phyloP scores from a whole-genome alignment of 2,797 vertebrate species.

The Gallinago solitaria region DNA sequence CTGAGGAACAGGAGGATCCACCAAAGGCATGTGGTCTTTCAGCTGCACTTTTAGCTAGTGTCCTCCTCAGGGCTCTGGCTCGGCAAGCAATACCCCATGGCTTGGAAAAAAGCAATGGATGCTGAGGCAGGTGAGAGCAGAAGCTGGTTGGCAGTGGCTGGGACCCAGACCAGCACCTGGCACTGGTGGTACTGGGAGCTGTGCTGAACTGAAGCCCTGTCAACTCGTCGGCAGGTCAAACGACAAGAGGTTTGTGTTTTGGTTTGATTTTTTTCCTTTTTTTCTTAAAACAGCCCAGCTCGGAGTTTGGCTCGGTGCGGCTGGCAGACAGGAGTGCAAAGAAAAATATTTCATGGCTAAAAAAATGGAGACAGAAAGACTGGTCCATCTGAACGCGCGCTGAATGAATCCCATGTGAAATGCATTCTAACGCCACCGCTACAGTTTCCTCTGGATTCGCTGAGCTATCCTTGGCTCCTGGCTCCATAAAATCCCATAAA shows the following conservation, averaged over 20 bases:
- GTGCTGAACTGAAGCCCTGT: neutral
- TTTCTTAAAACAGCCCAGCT: constrained; percentile 39
- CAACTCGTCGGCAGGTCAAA: neutral
- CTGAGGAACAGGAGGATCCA: neutral
- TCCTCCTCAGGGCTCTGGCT: neutral
- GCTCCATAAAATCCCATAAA: constrained; percentile 52
- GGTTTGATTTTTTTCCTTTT: neutral
- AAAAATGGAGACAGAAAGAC: constrained; percentile 72
- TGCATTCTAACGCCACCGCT: constrained; percentile 28
- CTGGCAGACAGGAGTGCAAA: constrained; percentile 55
- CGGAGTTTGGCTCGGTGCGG: constrained; percentile 1
- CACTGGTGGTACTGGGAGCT: neutral
- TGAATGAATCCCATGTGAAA: constrained; percentile 70
- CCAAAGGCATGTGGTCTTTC: neutral
- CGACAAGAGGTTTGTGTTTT: neutral
- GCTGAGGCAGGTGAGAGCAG: neutral
- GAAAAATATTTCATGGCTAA: constrained; percentile 67
- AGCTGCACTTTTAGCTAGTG: neutral
- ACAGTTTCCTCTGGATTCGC: constrained; percentile 64
- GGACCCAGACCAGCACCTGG: neutral
- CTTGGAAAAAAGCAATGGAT: constrained; percentile 3
- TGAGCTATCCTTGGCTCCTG: constrained; percentile 62
- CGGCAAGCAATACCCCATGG: neutral
- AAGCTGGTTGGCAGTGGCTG: neutral
- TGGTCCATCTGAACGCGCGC: neutral